Evolutionary conservation across 2,888 invertebrate genomes (phyloP).

Genomic region (Argyresthia albistria): DNA sequence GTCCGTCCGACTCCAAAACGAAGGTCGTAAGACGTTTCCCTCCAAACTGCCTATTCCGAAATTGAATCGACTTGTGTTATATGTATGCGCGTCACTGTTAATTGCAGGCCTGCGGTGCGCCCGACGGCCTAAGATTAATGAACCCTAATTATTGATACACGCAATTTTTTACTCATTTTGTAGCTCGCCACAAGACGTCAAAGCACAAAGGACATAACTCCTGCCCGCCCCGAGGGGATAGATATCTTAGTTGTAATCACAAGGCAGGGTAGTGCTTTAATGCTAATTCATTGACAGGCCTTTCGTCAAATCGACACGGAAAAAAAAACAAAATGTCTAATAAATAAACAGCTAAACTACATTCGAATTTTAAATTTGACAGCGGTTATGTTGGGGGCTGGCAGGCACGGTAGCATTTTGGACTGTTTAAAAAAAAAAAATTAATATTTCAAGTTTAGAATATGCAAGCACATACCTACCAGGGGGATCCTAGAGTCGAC

Average conservation of each 20-base stretch:
- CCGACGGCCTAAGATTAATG: neutral
- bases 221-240: neutral
- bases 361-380: constrained; percentile 52
- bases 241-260: constrained; percentile 1
- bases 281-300: constrained; percentile 30
- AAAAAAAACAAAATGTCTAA: constrained; percentile 11
- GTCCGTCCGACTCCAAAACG: constrained; percentile 15
- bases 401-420: neutral
- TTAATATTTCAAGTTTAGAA: neutral
- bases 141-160: neutral
- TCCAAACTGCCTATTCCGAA: constrained; percentile 7
- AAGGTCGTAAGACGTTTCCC: neutral
- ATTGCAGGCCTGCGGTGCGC: constrained; percentile 7
- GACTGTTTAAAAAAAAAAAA: neutral
- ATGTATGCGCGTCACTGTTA: constrained; percentile 7
- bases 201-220: neutral
- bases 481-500: too few species aligned
- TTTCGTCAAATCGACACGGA: constrained; percentile 32
- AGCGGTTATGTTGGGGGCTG: constrained; percentile 28
- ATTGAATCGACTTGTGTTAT: constrained; percentile 8
- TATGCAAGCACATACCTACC: too few species aligned
- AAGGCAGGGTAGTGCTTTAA: constrained; percentile 13
- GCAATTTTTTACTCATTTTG: neutral
- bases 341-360: constrained; percentile 3
- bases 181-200: neutral